These are phyloP conservation scores for Thalassoma bifasciatum DNA, from an alignment of 2,113 vertebrate species.

Conservation along the genomic window DNA sequence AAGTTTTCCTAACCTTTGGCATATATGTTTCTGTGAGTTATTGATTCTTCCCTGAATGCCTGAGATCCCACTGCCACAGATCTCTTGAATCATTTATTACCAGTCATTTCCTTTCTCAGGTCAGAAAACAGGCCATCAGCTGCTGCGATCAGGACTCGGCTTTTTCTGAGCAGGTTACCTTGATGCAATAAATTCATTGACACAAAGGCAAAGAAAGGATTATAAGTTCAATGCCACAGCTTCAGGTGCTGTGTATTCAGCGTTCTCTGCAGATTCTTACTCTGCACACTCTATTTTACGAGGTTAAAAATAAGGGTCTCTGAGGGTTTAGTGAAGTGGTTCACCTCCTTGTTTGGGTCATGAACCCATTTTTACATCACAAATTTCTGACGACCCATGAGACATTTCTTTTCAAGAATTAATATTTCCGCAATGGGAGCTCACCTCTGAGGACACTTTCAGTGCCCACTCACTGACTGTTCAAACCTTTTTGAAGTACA, in stretches of 20 bases:
- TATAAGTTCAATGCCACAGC: neutral
- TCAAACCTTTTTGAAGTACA: too few species aligned
- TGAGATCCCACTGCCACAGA: constrained; percentile 14
- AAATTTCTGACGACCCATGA: too few species aligned
- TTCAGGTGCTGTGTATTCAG: neutral
- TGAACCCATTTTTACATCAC: too few species aligned
- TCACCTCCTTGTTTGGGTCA: too few species aligned
- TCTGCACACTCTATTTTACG: too few species aligned
- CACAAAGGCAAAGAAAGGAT: neutral
- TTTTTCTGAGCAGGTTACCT: neutral
- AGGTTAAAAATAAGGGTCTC: neutral
- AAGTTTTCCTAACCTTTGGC: neutral
- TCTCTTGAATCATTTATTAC: constrained; percentile 56
- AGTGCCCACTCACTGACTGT: too few species aligned
- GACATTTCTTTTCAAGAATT: too few species aligned
- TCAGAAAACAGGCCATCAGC: neutral
- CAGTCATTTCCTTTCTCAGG: constrained; percentile 15
- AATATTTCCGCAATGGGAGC: too few species aligned
- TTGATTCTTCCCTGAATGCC: constrained; percentile 30
- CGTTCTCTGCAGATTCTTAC: neutral
- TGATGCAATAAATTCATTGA: neutral
- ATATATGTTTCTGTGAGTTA: constrained; percentile 27
- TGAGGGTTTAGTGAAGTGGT: too few species aligned
- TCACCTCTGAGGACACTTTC: too few species aligned
- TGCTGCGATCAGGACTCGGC: neutral